Evolutionary conservation across 2,888 invertebrate species (phyloP).

Genomic region (Nipponacmea schrenckii): DNA sequence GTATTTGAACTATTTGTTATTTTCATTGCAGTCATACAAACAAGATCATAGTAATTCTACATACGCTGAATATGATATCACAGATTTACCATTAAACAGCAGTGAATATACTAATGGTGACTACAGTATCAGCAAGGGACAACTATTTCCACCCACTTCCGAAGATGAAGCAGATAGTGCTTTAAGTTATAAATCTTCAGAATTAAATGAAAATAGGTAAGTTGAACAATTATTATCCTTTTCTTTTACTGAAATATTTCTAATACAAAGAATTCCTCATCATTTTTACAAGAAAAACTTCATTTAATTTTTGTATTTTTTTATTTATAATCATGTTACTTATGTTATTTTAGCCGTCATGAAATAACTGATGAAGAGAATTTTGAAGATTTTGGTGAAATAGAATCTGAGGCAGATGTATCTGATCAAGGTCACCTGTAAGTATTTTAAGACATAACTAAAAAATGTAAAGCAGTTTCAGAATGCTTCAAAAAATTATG

Average conservation of each 20-base stretch:
- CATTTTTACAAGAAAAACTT: neutral
- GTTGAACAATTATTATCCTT: neutral
- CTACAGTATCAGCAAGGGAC: neutral
- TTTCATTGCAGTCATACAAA: neutral
- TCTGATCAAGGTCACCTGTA: slow-evolving; percentile 39
- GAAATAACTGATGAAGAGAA: slow-evolving; percentile 59
- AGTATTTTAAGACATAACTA: slow-evolving; percentile 23
- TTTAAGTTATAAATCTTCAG: slow-evolving; percentile 61
- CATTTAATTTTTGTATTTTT: slow-evolving; percentile 2
- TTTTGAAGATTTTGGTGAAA: slow-evolving; percentile 70
- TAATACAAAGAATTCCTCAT: neutral
- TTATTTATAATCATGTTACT: too few species aligned
- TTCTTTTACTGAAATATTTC: neutral
- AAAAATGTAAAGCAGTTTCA: neutral
- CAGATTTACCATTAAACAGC: slow-evolving; percentile 1
- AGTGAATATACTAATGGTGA: slow-evolving; percentile 8
- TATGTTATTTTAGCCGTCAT: slow-evolving; percentile 43
- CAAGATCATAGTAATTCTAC: slow-evolving; percentile 1
- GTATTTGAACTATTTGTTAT: neutral
- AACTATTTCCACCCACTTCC: slow-evolving; percentile 27
- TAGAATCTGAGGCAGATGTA: slow-evolving; percentile 70
- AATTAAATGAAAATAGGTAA: slow-evolving; percentile 40
- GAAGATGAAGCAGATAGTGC: slow-evolving; percentile 68
- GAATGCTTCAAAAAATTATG: too few species aligned
- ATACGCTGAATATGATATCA: slow-evolving; percentile 3